phyloP scores from a whole-genome alignment of 2,888 invertebrate genomes.

The Achlya flavicornis region DNA sequence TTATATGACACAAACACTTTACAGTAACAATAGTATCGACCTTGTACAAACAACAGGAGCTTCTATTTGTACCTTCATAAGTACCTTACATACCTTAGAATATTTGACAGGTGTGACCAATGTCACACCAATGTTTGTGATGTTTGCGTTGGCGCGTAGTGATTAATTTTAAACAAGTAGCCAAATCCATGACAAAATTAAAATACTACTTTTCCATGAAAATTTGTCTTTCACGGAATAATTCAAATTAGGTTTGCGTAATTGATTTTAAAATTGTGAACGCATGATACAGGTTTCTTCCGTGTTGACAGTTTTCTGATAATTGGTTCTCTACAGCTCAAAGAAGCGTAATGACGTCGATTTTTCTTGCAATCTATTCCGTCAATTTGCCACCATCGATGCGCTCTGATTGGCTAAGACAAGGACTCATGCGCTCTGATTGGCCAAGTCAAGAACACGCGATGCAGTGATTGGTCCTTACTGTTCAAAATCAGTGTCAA shows the following conservation, averaged over 20 bases:
- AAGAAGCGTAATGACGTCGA: too few relatives aligned
- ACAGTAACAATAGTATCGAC: neutral
- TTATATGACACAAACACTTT: too few relatives aligned
- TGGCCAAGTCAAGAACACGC: too few relatives aligned
- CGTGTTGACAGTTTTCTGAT: neutral
- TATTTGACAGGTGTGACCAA: constrained; percentile 5
- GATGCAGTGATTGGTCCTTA: too few relatives aligned
- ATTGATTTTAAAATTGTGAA: neutral
- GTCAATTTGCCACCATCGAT: too few relatives aligned
- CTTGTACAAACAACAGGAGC: neutral
- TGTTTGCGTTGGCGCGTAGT: neutral
- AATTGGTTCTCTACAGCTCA: neutral
- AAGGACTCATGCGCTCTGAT: too few relatives aligned
- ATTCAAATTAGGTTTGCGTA: neutral
- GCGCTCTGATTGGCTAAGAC: too few relatives aligned
- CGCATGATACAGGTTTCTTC: neutral
- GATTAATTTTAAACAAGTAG: neutral
- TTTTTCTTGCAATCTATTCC: too few relatives aligned
- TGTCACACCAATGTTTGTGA: neutral
- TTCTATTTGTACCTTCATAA: neutral
- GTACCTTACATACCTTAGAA: neutral
- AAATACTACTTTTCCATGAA: too few relatives aligned
- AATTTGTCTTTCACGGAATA: neutral
- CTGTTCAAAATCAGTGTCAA: too few relatives aligned
- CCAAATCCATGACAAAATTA: neutral